Conservation (phyloP, 2,888 invertebrate species). For the Lagria hirta region DNA sequence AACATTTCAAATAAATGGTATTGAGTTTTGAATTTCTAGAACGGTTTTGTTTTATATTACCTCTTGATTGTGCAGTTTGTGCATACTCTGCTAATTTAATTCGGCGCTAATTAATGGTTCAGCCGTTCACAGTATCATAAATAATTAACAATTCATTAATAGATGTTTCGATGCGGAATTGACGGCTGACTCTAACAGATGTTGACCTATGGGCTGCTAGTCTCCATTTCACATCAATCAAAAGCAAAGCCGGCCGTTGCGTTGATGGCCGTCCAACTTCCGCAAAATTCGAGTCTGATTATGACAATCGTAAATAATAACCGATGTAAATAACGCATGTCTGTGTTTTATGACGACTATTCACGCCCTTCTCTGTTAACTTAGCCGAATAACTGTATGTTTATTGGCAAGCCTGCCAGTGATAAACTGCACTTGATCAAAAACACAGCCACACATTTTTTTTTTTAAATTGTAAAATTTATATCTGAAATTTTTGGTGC, state of each 20-base stretch:
- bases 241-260: slow-evolving; percentile 8
- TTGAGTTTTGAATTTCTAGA: too few species aligned
- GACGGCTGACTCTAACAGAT: slow-evolving; percentile 29
- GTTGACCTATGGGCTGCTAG: slow-evolving; percentile 27
- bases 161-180: slow-evolving; percentile 28
- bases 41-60: too few species aligned
- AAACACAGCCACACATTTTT: too few species aligned
- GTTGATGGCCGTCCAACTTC: slow-evolving; percentile 20
- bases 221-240: slow-evolving; percentile 34
- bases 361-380: too few species aligned
- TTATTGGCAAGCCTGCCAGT: too few species aligned
- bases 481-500: too few species aligned
- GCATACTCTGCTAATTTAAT: slow-evolving; percentile 11
- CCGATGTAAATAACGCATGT: slow-evolving; percentile 24
- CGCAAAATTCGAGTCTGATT: slow-evolving; percentile 32
- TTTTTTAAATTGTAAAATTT: too few species aligned
- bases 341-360: slow-evolving; percentile 18
- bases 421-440: too few species aligned
- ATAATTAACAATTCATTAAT: slow-evolving; percentile 30
- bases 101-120: slow-evolving; percentile 21
- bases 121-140: slow-evolving; percentile 21
- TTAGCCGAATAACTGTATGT: too few species aligned
- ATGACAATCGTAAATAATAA: slow-evolving; percentile 32
- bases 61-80: slow-evolving; percentile 1
- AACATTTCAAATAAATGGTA: too few species aligned